Evolutionary conservation across 1,140 invertebrate species (phyloP), one percentile per base, ranked within the genome.

Genomic region (Anoplolepis gracilipes): DNA sequence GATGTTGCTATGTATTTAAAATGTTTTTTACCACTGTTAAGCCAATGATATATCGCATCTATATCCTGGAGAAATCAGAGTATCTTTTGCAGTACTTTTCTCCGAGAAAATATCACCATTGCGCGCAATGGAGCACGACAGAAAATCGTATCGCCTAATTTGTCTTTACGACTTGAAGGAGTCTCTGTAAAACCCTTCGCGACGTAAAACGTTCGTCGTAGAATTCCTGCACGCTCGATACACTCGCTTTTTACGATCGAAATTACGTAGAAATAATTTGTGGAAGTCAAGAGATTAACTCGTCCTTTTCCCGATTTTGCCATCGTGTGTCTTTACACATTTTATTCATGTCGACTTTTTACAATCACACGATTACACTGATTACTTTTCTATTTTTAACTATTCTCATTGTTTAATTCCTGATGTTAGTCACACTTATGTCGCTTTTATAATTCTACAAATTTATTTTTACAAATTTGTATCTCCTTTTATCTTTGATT

Each of bases 191-290:
- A 78, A 78, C n/a, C 42, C 42, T 25, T 78, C 30, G 25, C 33
- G 64, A 22, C 61, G 42, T 67, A 55, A 81, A 81, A 81, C 33
- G 19, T 11, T 22, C 33, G 22, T 39, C 36, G 25, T 42, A 49
- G 36, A 57, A 72, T 42, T 70, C 19, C 28, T 11, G 25, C 22
- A 67, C n/a, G 30, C n/a, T 70, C 49, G 30, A 25, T 22, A 10
- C 22, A 30, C 19, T 22, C 25, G 53, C 65, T 22, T 72, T 81
- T 81, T 81, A 81, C 53, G 53, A 81, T 70, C 49, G 25, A 81
- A 81, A 81, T 81, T 72, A 79, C 62, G 30, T 39, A 42, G 78
- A 57, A 72, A 13, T 70, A 42, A 25, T 53, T 81, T 49, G 28
- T 10, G 53, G 19, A 72, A 70, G 72, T 59, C 25, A 81, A 42